Base-by-base conservation (phyloP, 2,888 invertebrate genomes). In the Chorisops tibialis region DNA sequence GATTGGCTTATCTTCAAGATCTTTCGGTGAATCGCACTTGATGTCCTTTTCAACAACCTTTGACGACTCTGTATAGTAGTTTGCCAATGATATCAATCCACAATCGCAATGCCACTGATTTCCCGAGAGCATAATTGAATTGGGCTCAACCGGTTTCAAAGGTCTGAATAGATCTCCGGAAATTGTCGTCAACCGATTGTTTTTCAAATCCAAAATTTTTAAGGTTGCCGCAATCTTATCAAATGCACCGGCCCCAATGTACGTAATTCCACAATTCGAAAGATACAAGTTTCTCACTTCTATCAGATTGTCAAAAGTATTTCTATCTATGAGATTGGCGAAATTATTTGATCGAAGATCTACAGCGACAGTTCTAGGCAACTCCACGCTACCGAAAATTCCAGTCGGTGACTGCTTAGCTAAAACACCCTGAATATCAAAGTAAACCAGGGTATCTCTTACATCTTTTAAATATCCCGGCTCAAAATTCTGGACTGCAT, bases 91-190 rank as follows among this genome's bases (percentile, higher is more conserved):
- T 18, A 2, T 3, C 19, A 59, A 38, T 2, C 47, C 16, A 35
- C 37, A 47, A 16, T 48, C 30, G 16, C 61, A 61, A 24, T 47
- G 3, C 47, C 51, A 61, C 11, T 4, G 3, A 52, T 61, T 61
- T 18, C 19, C 47, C 18, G 12, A 14, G 9, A 47, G 5, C 18
- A 4, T 4, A 18, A 47, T 47, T n/a, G 6, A 16, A 5, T 9
- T 12, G 14, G 12, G 1, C 2, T 18, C 12, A 12, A 5, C 3
- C 6, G 4, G 47, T 2, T 16, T 12, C 5, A 18, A 47, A 9
- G 9, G 14, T 47, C 6, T 4, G 19, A 47, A 47, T 19, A 47
- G 6, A 16, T 47, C 21, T 5, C 47, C 19, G 5, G 47, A 19
- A 12, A 47, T 5, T 9, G 47, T 47, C 19, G 14, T 47, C 19